Evolutionary conservation across 2,888 invertebrate genomes (phyloP).

Genomic region (Dioctria linearis): DNA sequence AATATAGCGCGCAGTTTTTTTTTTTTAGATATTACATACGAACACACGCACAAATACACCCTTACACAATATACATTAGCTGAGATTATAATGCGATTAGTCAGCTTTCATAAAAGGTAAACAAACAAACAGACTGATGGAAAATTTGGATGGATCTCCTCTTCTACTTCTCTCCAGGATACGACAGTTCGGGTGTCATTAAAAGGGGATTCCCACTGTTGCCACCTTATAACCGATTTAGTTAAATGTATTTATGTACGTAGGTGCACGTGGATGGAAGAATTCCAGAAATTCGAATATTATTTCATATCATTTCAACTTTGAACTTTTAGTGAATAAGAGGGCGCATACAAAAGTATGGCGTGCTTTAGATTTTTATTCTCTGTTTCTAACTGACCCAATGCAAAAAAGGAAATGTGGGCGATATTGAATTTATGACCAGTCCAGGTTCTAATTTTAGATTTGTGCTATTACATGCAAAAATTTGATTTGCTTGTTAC

Average conservation of each 20-base stretch:
- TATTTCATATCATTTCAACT: conserved; percentile 1
- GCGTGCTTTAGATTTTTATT: conserved; percentile 9
- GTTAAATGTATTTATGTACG: no score
- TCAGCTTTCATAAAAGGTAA: conserved; percentile 9
- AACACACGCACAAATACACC: no score
- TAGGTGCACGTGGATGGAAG: no score
- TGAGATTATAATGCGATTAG: conserved; percentile 35
- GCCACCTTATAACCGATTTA: no score
- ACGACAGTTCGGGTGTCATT: no score
- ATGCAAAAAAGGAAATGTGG: not conserved
- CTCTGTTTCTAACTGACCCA: conserved; percentile 1
- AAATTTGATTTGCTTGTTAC: not conserved
- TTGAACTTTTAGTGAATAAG: conserved; percentile 18
- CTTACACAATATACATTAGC: not conserved
- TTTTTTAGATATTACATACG: no score
- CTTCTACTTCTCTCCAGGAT: not conserved
- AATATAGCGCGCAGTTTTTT: not conserved
- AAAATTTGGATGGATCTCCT: conserved; percentile 15
- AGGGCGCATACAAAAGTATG: not conserved
- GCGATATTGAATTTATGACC: not conserved
- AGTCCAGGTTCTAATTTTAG: conserved; percentile 14
- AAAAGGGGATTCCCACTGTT: not conserved
- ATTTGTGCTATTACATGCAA: not conserved
- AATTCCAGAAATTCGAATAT: not conserved
- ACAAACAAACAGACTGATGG: not conserved